phyloP scores from a whole-genome alignment of 2,888 invertebrate species.

The Orthosia incerta region DNA sequence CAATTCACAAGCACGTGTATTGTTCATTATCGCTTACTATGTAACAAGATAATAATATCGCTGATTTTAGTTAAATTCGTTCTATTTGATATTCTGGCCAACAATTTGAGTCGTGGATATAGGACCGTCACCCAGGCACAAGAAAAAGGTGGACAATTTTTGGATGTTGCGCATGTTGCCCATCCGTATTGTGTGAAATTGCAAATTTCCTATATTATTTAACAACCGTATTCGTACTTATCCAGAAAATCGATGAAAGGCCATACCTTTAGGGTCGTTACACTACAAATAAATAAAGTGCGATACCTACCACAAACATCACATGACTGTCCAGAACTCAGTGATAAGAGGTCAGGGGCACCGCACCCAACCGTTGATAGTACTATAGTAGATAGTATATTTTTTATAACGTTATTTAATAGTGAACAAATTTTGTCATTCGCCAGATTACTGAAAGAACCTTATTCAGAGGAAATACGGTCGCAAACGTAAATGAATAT shows the following conservation, averaged over 20 bases:
- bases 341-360: constrained; percentile 58
- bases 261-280: constrained; percentile 24
- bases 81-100: not conserved
- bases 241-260: not conserved
- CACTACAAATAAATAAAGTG: constrained; percentile 37
- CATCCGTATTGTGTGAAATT: no score
- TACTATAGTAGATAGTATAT: not conserved
- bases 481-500: no score
- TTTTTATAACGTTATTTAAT: not conserved
- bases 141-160: not conserved
- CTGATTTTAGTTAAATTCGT: constrained; percentile 1
- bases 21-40: constrained; percentile 14
- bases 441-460: not conserved
- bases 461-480: no score
- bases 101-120: not conserved
- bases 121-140: not conserved
- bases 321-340: constrained; percentile 50
- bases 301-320: constrained; percentile 48
- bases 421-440: not conserved
- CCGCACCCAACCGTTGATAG: not conserved
- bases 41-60: constrained; percentile 10
- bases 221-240: no score
- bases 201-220: no score
- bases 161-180: not conserved
- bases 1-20: not conserved